phyloP scores from a whole-genome alignment of 2,888 invertebrate species.

The Drosophila prostipennis region DNA sequence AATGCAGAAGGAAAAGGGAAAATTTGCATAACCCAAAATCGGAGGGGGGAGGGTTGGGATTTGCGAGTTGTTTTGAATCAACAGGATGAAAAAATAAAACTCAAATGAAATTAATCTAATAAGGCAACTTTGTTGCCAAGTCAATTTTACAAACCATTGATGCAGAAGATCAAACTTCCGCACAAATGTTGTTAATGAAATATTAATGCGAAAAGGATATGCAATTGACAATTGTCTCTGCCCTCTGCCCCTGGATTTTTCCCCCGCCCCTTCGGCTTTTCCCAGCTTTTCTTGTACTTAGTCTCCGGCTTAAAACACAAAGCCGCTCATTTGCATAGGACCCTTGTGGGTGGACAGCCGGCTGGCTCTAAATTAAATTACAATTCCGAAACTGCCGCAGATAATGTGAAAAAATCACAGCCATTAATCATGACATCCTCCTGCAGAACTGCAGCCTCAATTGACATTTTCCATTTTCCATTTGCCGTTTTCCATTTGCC shows the following conservation, averaged over 20 bases:
- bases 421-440: conserved; percentile 69
- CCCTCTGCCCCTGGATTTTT: background rate
- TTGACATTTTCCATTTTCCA: conserved; percentile 80
- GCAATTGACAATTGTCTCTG: conserved; percentile 80
- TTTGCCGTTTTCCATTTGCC: conserved; percentile 75
- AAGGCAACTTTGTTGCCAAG: conserved; percentile 79
- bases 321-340: conserved; percentile 71
- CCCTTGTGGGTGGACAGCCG: conserved; percentile 24
- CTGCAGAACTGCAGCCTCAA: conserved; percentile 56
- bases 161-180: conserved; percentile 84
- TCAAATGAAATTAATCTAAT: conserved; percentile 83
- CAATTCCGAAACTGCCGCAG: conserved; percentile 60
- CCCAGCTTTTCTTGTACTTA: conserved; percentile 15
- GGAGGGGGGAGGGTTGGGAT: background rate
- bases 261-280: background rate
- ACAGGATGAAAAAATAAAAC: conserved; percentile 66
- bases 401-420: conserved; percentile 70
- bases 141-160: conserved; percentile 84
- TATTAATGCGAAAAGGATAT: conserved; percentile 81
- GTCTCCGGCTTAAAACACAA: conserved; percentile 52
- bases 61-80: conserved; percentile 62
- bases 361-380: conserved; percentile 76
- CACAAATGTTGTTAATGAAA: conserved; percentile 80
- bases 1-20: conserved; percentile 9
- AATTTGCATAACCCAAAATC: conserved; percentile 73